Percentiles rank a stretch among this genome's conserved stretches.
These are phyloP conservation scores for Orientallactaga sibirica DNA, from an alignment of 2,797 vertebrate species.

Conservation along the genomic window DNA sequence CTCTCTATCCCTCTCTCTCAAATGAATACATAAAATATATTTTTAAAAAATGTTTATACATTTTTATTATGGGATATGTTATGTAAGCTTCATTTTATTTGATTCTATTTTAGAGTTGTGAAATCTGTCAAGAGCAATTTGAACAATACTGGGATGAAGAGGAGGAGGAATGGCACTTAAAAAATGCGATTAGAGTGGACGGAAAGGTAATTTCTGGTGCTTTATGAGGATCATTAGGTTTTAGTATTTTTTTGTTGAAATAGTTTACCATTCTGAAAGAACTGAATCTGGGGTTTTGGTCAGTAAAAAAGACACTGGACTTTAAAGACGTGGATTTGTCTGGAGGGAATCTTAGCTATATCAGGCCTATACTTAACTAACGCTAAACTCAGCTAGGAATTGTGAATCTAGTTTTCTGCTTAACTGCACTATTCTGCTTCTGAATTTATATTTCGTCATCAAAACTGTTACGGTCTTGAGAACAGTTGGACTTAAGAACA, in stretches of 20 bases:
- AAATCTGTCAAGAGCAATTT: constrained; percentile 98
- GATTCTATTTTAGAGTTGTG: constrained; percentile 92
- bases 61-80: not conserved
- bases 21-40: not conserved
- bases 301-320: constrained; percentile 32
- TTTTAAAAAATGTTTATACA: not conserved
- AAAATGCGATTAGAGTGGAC: constrained; percentile 96
- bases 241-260: not conserved
- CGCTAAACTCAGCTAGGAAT: constrained; percentile 19
- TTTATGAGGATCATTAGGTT: not conserved
- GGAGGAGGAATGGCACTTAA: constrained; percentile 99
- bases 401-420: constrained; percentile 10
- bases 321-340: constrained; percentile 50
- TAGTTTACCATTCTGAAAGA: constrained; percentile 24
- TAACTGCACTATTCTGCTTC: constrained; percentile 14
- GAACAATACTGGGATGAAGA: constrained; percentile 99
- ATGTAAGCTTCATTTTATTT: constrained; percentile 45
- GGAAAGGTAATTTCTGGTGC: constrained; percentile 91
- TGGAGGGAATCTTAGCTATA: constrained; percentile 39
- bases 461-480: constrained; percentile 28
- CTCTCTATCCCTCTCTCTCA: no score
- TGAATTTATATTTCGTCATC: constrained; percentile 47
- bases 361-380: not conserved
- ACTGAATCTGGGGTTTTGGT: constrained; percentile 22
- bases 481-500: not conserved